Evolutionary conservation across 1,140 invertebrate species (phyloP), one percentile per base, ranked within the genome.

Genomic region (Sinonovacula constricta): DNA sequence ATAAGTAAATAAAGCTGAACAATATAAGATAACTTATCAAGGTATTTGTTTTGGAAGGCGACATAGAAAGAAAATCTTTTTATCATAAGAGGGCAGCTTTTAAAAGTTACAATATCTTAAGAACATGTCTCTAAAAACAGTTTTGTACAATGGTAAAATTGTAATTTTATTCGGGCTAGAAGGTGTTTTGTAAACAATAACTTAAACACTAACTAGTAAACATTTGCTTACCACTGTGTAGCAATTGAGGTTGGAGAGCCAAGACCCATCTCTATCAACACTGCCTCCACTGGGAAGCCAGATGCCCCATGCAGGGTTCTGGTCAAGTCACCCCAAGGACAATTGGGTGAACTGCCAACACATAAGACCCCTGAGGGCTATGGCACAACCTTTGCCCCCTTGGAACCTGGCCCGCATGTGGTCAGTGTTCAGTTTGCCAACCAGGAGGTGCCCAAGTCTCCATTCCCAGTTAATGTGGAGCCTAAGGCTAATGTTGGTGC

Each of bases 221-320:
- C n/a, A n/a, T n/a, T n/a, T n/a, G n/a, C n/a, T n/a, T n/a, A n/a
- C n/a, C n/a, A n/a, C n/a, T n/a, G n/a, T n/a, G n/a, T 57, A 87
- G 84, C 84, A 71, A 84, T 87, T 30, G 85, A 84, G 24, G 83
- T 91, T 57, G 87, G 88, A 49, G 83, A 86, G 76, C 82, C 95
- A 83, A 94, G 95, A 91, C 95, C 96, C 89, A 96, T 97, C 91
- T 93, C 95, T 87, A 95, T 97, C 85, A 93, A 95, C 85, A 96
- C 95, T 4, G 92, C 94, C 81, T 94, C 94, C 49, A 93, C 94
- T 57, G 90, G 90, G 24, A 86, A 83, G 65, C 93, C 94, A 22
- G 94, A 94, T 83, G 93, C 95, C 74, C 93, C 95, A 26, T 94
- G 96, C 62, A 93, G 75, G 31, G 86, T 92, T 12, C 82, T 82